Conservation (phyloP, 2,113 vertebrate species). For the Corvus cornix region DNA sequence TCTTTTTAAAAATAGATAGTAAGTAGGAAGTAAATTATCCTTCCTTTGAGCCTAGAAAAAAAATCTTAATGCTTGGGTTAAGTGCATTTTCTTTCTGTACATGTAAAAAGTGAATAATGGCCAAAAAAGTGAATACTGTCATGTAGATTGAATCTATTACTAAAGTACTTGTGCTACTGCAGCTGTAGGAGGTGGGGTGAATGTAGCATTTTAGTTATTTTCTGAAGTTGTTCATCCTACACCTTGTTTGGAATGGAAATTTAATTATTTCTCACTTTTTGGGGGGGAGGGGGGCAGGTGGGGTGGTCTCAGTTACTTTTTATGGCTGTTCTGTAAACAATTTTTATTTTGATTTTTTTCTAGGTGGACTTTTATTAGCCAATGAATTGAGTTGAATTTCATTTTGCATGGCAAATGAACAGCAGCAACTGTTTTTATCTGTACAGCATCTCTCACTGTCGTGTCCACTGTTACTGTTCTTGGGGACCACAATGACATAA, state of each 20-base stretch:
- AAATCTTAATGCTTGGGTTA: background rate
- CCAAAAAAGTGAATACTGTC: background rate
- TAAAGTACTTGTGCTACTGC: background rate
- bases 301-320: background rate
- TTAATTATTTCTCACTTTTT: background rate
- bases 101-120: background rate
- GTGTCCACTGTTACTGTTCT: background rate
- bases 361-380: background rate
- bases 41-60: background rate
- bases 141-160: background rate
- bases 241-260: background rate
- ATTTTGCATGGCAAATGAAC: background rate
- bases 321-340: background rate
- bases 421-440: background rate
- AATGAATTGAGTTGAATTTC: background rate
- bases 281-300: rapidly evolving
- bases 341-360: background rate
- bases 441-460: background rate
- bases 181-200: background rate
- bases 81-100: background rate
- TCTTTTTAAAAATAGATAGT: constrained; percentile 9
- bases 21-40: background rate
- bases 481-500: background rate
- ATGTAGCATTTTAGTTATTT: background rate
- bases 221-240: background rate